phyloP scores from a whole-genome alignment of 1,140 invertebrate genomes.

The Eupeodes corollae region DNA sequence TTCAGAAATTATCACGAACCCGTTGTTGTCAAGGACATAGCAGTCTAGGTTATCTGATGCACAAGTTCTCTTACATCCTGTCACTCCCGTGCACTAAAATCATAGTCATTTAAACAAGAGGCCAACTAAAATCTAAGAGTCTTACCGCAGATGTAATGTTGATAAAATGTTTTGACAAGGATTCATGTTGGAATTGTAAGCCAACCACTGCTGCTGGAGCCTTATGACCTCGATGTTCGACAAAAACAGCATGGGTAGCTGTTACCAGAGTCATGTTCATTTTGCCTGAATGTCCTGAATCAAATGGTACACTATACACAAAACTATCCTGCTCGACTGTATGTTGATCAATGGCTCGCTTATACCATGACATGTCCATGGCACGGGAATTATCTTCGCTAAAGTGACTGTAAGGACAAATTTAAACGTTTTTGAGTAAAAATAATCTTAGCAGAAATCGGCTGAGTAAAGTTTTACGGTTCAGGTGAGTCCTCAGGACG shows the following conservation, averaged over 20 bases:
- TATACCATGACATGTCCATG: constrained; percentile 86
- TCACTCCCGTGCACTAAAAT: constrained; percentile 56
- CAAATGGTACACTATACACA: constrained; percentile 82
- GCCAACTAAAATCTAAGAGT: background rate
- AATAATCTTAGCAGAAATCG: constrained; percentile 10
- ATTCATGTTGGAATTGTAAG: constrained; percentile 70
- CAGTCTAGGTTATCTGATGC: constrained; percentile 78
- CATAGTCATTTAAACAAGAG: background rate
- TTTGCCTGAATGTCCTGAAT: constrained; percentile 54
- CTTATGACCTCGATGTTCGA: constrained; percentile 68
- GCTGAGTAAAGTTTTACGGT: constrained; percentile 41
- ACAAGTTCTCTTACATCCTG: constrained; percentile 68
- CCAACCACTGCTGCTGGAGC: constrained; percentile 86
- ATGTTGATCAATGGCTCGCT: constrained; percentile 83
- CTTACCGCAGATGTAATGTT: constrained; percentile 75
- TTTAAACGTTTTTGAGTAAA: background rate
- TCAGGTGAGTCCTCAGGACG: constrained; percentile 45
- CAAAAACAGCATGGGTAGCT: constrained; percentile 81
- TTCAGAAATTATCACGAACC: constrained; percentile 86
- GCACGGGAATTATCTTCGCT: constrained; percentile 68
- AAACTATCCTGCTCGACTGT: constrained; percentile 76
- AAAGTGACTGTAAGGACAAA: constrained; percentile 56
- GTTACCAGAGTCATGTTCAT: constrained; percentile 58
- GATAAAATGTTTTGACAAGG: constrained; percentile 67
- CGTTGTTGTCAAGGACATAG: constrained; percentile 85